Evolutionary conservation across 2,113 vertebrate genomes (phyloP), one percentile per base, ranked within the genome.

Genomic region (human): DNA sequence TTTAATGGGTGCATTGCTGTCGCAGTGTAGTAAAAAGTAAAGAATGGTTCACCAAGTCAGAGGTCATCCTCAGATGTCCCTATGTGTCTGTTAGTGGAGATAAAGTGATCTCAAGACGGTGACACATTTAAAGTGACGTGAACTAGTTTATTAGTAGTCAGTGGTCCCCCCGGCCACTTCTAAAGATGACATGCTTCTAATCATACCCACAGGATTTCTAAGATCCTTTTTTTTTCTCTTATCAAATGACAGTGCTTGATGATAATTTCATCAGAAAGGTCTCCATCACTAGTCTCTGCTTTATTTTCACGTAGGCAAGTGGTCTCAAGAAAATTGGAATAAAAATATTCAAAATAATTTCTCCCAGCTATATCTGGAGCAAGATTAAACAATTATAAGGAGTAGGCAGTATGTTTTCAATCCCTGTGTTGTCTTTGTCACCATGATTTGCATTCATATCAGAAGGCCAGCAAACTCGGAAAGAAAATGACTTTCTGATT

Each of bases 401-500:
- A 78, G 17, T 17, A 20, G 35, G 50, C 59, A 0, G 10, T 8
- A 0, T 3, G 4, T 40, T 66, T 27, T 14, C 85, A 6, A 3
- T 8, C 55, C 32, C 3, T 25, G 0, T 5, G 13, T 27, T 25
- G 66, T 40, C 83, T 89, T 11, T 14, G 83, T 90, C 59, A 8
- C 83, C 25, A 0, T 6, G 76, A 68, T 83, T 81, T 73, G 86
- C 70, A 93, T 97, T 52, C 93, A 23, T 16, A 1, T 6, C 27
- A 78, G 78, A 92, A 66, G 32, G 73, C 68, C 78, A 7, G 78
- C 45, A 78, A 25, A 81, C 90, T 48, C 50, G 55, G 68, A 85
- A 50, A 55, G 94, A 68, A 85, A 92, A 82, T 79, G 90, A 82
- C 76, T 96, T 94, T 78, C 79, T 68, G 96, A 95, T 88, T 75